A percentile compares a stretch with the other conserved stretches of the same genome.
These are phyloP conservation scores for Yasuhikotakia modesta DNA, from an alignment of 2,797 vertebrate species.

Conservation along the genomic window DNA sequence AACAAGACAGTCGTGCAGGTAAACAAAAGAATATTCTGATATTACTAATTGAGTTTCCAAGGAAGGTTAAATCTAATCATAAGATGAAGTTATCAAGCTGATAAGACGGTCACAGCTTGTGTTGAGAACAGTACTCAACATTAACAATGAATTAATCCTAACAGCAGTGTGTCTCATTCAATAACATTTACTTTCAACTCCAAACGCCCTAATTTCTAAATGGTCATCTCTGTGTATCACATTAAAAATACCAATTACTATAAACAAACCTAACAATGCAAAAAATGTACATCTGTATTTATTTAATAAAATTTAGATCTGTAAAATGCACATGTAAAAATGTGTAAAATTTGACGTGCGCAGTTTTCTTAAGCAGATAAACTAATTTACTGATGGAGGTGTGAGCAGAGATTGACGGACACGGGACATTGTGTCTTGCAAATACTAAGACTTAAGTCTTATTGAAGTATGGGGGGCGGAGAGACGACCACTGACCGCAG, in stretches of 20 bases:
- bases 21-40: neutral
- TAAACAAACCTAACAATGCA: neutral
- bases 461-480: constrained; percentile 25
- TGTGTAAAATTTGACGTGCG: neutral
- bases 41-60: neutral
- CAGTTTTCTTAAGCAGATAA: neutral
- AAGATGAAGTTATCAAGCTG: neutral
- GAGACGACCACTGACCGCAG: constrained; percentile 15
- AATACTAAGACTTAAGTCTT: constrained; percentile 1
- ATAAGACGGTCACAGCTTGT: neutral
- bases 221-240: neutral
- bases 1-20: neutral
- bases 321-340: neutral
- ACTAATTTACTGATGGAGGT: constrained; percentile 9
- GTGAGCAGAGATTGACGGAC: neutral
- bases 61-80: neutral
- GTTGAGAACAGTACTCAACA: constrained; percentile 21
- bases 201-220: constrained; percentile 14
- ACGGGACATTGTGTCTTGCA: constrained; percentile 10
- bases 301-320: neutral
- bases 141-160: constrained; percentile 48
- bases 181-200: constrained; percentile 21
- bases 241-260: neutral
- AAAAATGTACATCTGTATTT: neutral
- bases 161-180: constrained; percentile 48